Evolutionary conservation across 2,113 vertebrate species (phyloP).

Genomic region (Felis chaus): DNA sequence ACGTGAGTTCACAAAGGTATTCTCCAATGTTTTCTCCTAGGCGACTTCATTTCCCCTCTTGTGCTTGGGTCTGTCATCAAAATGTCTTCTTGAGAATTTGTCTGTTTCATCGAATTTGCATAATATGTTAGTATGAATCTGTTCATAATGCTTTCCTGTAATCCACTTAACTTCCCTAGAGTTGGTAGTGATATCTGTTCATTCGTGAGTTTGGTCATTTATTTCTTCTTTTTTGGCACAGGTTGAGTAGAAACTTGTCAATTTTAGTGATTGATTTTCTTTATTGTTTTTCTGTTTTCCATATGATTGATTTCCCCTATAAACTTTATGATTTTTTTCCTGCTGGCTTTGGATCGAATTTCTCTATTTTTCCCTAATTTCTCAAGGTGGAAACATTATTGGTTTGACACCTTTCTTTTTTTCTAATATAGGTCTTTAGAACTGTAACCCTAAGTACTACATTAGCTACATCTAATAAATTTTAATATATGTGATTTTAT

Average conservation of each 20-base stretch:
- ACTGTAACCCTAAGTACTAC: background rate
- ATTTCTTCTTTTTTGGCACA: background rate
- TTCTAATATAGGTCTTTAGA: background rate
- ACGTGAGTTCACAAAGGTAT: background rate
- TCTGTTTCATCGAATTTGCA: background rate
- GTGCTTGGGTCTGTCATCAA: background rate
- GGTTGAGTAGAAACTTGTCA: background rate
- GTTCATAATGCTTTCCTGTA: background rate
- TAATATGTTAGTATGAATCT: background rate
- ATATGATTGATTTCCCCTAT: background rate
- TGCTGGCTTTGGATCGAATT: background rate
- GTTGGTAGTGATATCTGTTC: background rate
- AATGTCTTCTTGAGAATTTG: conserved; percentile 14
- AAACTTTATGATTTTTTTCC: background rate
- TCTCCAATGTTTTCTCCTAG: background rate
- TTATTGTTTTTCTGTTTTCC: background rate
- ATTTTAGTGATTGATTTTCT: background rate
- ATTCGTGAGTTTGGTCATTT: background rate
- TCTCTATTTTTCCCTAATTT: background rate
- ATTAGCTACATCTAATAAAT: conserved; percentile 1
- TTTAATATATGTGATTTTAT: background rate
- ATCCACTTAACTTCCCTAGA: background rate
- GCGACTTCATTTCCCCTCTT: background rate
- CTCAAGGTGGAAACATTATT: background rate
- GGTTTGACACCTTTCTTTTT: background rate